Conservation (phyloP, 2,797 vertebrate species). For the Brachymystax lenok region DNA sequence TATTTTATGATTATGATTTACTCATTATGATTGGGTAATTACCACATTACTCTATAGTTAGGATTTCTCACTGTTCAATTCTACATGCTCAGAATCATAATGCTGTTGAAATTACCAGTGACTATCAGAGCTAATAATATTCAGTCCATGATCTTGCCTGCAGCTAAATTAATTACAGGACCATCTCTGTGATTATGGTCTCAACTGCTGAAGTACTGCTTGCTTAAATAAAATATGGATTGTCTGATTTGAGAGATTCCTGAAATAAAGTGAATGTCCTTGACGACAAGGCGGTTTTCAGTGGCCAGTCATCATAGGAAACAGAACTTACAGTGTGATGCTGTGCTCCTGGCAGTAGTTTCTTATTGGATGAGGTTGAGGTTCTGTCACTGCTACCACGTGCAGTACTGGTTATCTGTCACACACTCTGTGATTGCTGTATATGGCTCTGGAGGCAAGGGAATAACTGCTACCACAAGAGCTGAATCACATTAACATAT, state of each 20-base stretch:
- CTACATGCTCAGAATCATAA: slow-evolving; percentile 9
- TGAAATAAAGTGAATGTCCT: slow-evolving; percentile 57
- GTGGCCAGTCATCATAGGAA: neutral
- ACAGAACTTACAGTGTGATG: slow-evolving; percentile 1
- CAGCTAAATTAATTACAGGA: slow-evolving; percentile 26
- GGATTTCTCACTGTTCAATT: neutral
- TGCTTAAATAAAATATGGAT: slow-evolving; percentile 51
- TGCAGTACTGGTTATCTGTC: neutral
- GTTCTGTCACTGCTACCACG: neutral
- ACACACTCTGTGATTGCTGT: neutral
- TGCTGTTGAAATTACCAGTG: slow-evolving; percentile 11
- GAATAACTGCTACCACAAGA: neutral
- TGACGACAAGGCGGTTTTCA: slow-evolving; percentile 48
- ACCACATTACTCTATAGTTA: neutral
- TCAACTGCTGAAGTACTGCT: slow-evolving; percentile 32
- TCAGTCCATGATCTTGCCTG: neutral
- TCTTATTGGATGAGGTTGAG: neutral
- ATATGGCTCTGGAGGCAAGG: neutral
- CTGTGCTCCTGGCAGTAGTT: neutral
- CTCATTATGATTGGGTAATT: neutral
- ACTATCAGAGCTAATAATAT: neutral
- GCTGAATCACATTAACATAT: neutral
- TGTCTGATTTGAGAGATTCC: slow-evolving; percentile 55
- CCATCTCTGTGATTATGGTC: slow-evolving; percentile 26
- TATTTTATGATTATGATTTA: neutral